These are phyloP conservation scores for Pantherophis vulpinus DNA, from an alignment of 2,797 vertebrate species.

Conservation along the genomic window DNA sequence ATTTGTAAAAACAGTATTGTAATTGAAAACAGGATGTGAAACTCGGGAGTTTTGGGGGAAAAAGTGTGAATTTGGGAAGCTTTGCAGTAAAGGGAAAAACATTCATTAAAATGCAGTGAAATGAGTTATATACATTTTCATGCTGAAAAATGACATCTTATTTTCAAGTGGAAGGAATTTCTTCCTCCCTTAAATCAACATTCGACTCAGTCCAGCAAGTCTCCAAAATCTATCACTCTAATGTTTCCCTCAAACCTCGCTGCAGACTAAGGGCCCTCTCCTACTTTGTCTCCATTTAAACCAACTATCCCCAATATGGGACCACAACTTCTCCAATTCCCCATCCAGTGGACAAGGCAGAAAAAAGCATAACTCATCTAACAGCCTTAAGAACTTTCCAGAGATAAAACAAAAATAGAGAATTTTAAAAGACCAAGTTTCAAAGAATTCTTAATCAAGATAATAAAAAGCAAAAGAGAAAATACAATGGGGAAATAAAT, in stretches of 20 bases:
- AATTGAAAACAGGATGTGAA: constrained; percentile 15
- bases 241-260: background rate
- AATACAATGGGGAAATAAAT: background rate
- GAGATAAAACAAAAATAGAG: background rate
- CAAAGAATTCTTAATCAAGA: background rate
- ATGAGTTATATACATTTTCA: background rate
- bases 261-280: background rate
- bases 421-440: background rate
- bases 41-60: constrained; percentile 1
- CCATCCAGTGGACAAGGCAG: background rate
- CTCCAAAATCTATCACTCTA: background rate
- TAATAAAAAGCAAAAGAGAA: background rate
- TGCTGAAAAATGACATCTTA: background rate
- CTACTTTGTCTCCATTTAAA: background rate
- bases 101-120: background rate
- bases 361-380: background rate
- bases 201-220: background rate
- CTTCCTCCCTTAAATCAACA: background rate
- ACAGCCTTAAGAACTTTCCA: background rate
- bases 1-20: background rate
- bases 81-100: constrained; percentile 14
- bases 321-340: background rate
- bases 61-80: constrained; percentile 16
- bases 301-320: background rate
- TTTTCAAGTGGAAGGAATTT: background rate